Conservation (phyloP, 23 tunicate species). For the Styela clava region DNA sequence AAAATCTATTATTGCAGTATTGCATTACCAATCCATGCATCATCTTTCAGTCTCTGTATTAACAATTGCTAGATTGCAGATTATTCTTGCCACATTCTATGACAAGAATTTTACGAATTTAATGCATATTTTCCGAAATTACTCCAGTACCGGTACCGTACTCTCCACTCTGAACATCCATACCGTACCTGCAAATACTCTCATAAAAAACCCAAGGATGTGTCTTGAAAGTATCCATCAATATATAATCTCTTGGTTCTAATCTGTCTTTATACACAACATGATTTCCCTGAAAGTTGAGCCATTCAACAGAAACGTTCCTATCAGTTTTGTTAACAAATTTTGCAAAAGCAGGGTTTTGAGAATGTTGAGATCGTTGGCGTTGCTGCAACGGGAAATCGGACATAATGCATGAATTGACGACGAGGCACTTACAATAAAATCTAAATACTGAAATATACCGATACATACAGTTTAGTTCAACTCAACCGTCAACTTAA, state of each 20-base stretch:
- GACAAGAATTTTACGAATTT: neutral
- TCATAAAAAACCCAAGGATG: conserved; percentile 18
- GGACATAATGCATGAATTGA: no score
- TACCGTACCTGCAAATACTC: neutral
- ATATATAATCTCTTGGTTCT: neutral
- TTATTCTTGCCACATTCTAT: neutral
- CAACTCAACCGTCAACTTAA: no score
- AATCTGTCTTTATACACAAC: neutral
- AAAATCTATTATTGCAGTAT: no score
- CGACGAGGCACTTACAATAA: no score
- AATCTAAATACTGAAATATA: no score
- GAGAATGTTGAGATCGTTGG: conserved; percentile 3
- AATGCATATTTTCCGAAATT: neutral
- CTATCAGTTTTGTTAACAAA: neutral
- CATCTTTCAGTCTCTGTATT: no score
- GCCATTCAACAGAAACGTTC: conserved; percentile 7
- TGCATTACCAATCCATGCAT: no score
- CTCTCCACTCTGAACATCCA: neutral
- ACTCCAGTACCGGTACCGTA: neutral
- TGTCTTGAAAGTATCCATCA: neutral
- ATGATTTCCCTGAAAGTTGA: conserved; percentile 16
- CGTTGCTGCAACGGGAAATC: no score
- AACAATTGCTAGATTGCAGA: no score
- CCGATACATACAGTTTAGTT: no score
- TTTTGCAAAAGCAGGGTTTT: neutral